Conservation (phyloP, 2,888 invertebrate genomes). For the Agriotes lineatus region DNA sequence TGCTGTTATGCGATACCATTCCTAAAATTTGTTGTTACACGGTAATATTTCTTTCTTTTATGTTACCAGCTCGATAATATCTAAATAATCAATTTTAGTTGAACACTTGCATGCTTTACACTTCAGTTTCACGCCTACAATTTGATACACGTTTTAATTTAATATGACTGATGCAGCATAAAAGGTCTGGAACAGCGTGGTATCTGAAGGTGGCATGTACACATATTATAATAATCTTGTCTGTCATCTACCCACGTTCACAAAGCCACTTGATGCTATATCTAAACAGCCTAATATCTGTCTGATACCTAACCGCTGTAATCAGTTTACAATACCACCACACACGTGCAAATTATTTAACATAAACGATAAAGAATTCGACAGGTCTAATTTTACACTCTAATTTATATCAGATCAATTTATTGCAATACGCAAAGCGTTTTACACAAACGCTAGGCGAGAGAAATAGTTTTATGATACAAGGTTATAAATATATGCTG, state of each 20-base stretch:
- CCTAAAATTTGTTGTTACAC: neutral
- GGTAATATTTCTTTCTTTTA: neutral
- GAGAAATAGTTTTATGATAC: too few relatives aligned
- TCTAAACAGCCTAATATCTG: constrained; percentile 9
- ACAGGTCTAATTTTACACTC: too few relatives aligned
- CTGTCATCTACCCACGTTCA: constrained; percentile 22
- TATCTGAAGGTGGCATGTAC: constrained; percentile 27
- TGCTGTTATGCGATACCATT: neutral
- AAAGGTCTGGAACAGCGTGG: constrained; percentile 25
- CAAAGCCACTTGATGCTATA: neutral
- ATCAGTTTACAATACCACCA: constrained; percentile 1
- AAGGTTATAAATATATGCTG: too few relatives aligned
- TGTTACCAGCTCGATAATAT: constrained; percentile 1
- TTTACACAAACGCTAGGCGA: too few relatives aligned
- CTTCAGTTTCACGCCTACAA: constrained; percentile 24
- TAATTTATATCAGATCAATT: too few relatives aligned
- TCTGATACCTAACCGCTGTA: constrained; percentile 11
- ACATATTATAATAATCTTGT: constrained; percentile 25
- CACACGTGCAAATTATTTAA: too few relatives aligned
- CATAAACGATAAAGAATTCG: too few relatives aligned
- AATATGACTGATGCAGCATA: constrained; percentile 8
- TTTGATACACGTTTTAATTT: constrained; percentile 11
- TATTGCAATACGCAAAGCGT: too few relatives aligned
- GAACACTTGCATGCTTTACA: too few relatives aligned
- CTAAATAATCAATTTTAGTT: constrained; percentile 14